Evolutionary conservation across 2,113 vertebrate species (phyloP), one percentile per base, ranked within the genome.

Genomic region (Taxidea taxus): DNA sequence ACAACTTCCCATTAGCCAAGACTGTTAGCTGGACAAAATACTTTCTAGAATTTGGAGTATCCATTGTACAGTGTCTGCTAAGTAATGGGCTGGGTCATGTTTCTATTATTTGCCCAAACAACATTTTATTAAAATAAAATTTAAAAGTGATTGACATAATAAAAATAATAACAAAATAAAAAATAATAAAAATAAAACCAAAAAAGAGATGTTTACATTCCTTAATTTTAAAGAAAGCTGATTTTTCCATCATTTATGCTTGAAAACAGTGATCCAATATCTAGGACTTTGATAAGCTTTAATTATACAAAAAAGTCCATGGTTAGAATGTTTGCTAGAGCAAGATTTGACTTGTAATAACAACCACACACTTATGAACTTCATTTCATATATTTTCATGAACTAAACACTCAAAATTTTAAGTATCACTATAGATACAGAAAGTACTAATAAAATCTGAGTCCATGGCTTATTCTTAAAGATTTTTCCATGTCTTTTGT

Each of bases 161-260:
- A 60, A 60, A 60, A 25, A 58, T 58, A 60, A 60, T 27, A 60
- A 27, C 25, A 60, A 60, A 60, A 60, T 60, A 60, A 60, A 58
- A 60, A 60, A 27, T 27, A 60, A 60, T 60, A 27, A 60, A 60
- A 60, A 60, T 27, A 60, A 60, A 60, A 60, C 25, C 10, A 27
- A 27, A 60, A 27, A 60, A 60, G 56, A 34, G 9, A 87, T 58
- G 4, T 84, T 80, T 51, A 1, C 25, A 34, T 85, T 85, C 15
- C 92, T 91, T 81, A 42, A 34, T 92, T 86, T 66, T 16, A 66
- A 78, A 78, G 1, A 14, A 83, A 87, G 34, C 75, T 78, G 8
- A 83, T 91, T 90, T 96, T 80, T 95, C 21, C 37, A 94, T 7
- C 87, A 80, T 91, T 91, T 89, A 62, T 77, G 11, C 31, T 49